A percentile compares a stretch with the other conserved stretches of the same genome.
phyloP scores from a whole-genome alignment of 2,113 vertebrate species.

The Amblyornis subalaris region DNA sequence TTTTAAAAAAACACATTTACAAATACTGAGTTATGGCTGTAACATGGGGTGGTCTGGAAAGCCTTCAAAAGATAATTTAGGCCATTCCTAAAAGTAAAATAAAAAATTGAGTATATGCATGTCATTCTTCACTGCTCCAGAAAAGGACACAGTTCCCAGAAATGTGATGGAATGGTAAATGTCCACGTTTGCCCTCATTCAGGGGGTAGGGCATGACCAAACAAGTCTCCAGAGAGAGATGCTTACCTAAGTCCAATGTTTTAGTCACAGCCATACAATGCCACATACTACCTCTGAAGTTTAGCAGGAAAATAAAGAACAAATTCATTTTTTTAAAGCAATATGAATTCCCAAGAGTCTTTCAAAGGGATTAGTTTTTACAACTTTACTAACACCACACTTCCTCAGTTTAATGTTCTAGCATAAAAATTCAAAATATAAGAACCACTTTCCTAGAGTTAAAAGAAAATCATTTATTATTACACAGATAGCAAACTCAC shows the following conservation, averaged over 20 bases:
- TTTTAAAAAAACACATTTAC: background rate
- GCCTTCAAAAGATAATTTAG: background rate
- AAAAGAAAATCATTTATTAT: background rate
- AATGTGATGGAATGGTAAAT: background rate
- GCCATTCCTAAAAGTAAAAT: background rate
- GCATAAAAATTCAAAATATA: background rate
- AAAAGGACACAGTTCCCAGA: background rate
- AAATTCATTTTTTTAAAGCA: background rate
- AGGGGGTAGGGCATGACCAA: background rate
- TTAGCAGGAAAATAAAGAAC: background rate
- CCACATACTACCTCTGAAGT: background rate
- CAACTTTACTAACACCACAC: background rate
- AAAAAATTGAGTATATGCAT: accelerated
- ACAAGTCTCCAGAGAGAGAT: background rate
- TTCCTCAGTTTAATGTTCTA: background rate
- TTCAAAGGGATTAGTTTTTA: background rate
- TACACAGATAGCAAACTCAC: background rate
- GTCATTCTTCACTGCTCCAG: background rate
- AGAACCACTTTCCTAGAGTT: background rate
- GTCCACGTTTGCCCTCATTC: background rate
- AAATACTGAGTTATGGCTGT: background rate
- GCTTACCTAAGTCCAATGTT: background rate
- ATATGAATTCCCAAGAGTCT: background rate
- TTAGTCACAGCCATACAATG: background rate
- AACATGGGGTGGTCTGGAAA: background rate